A percentile compares a stretch with the other conserved stretches of the same genome.
phyloP scores from a whole-genome alignment of 2,113 vertebrate species.

The Athene noctua region DNA sequence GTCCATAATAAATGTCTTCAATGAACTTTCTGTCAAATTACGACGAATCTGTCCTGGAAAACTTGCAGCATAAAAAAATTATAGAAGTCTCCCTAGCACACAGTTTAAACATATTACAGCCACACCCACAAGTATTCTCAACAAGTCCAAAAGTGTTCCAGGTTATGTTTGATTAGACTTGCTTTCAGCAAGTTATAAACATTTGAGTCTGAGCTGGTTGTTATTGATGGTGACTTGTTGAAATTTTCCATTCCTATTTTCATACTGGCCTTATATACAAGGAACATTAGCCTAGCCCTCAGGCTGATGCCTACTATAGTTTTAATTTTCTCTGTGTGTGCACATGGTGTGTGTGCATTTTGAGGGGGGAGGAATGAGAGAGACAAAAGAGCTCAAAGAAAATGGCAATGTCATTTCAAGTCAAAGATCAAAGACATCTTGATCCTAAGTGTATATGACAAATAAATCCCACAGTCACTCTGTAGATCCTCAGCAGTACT shows the following conservation, averaged over 20 bases:
- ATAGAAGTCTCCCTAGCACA: not conserved
- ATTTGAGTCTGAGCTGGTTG: not conserved
- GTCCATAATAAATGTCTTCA: not conserved
- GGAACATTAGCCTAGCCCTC: not conserved
- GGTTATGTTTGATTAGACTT: slow-evolving; percentile 45
- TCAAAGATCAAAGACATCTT: not conserved
- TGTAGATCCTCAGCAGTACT: not conserved
- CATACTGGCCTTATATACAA: not conserved
- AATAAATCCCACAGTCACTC: not conserved
- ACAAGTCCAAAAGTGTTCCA: slow-evolving; percentile 47
- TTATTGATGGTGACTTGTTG: not conserved
- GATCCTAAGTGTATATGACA: not conserved
- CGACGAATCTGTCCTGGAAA: not conserved
- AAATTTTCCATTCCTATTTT: slow-evolving; percentile 20
- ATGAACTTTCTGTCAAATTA: not conserved
- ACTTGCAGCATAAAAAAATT: not conserved
- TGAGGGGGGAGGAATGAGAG: not conserved
- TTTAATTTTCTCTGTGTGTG: not conserved
- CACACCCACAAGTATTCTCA: slow-evolving; percentile 43
- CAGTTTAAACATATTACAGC: not conserved
- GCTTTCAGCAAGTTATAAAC: slow-evolving; percentile 11
- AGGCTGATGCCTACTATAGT: not conserved
- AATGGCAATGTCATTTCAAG: not conserved
- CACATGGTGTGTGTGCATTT: too few relatives aligned
- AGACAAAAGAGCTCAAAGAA: not conserved